Evolutionary conservation across 1,140 invertebrate genomes (phyloP).

Genomic region (Stratiolaelaps scimitus): DNA sequence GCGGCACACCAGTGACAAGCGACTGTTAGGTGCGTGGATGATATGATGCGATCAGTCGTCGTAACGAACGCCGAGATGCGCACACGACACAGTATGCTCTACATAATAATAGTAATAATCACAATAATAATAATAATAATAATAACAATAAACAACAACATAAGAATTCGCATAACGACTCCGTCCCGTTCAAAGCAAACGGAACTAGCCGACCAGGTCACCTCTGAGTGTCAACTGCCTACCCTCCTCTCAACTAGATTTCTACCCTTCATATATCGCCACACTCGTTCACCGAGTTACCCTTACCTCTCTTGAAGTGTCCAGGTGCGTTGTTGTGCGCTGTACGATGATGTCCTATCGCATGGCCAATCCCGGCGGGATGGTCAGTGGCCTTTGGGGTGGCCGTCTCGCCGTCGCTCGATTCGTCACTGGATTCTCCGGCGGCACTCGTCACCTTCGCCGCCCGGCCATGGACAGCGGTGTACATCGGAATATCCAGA

Average conservation of each 20-base stretch:
- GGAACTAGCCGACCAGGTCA: too few species aligned
- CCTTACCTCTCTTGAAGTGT: constrained; percentile 35
- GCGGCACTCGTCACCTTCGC: constrained; percentile 27
- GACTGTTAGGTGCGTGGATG: constrained; percentile 50
- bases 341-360: constrained; percentile 44
- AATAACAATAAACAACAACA: too few species aligned
- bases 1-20: constrained; percentile 35
- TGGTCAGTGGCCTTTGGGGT: constrained; percentile 40
- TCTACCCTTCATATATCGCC: too few species aligned
- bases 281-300: too few species aligned
- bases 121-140: too few species aligned
- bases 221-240: too few species aligned
- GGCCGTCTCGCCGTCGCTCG: constrained; percentile 43
- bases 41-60: constrained; percentile 65
- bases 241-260: too few species aligned
- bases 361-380: constrained; percentile 50
- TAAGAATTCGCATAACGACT: too few species aligned
- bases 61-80: constrained; percentile 59
- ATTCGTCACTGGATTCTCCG: constrained; percentile 25
- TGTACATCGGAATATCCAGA: constrained; percentile 33
- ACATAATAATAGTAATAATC: background rate
- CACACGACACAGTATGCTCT: too few species aligned
- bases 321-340: constrained; percentile 38
- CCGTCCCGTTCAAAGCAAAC: too few species aligned
- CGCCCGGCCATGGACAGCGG: constrained; percentile 33